These are phyloP conservation scores for Cinclus mexicanus DNA, from an alignment of 2,113 vertebrate species.

Conservation along the genomic window DNA sequence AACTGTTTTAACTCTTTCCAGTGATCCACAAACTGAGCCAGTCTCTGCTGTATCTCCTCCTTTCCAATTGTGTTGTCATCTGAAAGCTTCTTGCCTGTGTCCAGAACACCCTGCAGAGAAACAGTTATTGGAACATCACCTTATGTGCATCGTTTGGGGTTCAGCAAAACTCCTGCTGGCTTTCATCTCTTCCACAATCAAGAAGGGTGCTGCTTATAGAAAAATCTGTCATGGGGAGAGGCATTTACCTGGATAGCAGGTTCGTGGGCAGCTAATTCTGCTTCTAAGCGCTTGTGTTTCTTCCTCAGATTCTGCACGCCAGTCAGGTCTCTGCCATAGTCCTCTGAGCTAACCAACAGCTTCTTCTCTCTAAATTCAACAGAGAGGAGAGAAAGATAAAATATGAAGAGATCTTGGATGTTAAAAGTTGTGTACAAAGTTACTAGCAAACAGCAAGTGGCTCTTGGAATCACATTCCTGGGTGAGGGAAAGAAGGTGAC, in stretches of 20 bases:
- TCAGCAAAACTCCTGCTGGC: background rate
- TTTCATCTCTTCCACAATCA: background rate
- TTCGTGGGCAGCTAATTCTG: constrained; percentile 93
- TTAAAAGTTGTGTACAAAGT: background rate
- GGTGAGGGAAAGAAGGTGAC: background rate
- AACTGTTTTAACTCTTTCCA: constrained; percentile 95
- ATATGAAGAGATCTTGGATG: background rate
- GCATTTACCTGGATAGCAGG: constrained; percentile 90
- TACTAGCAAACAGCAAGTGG: background rate
- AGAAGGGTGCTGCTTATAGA: background rate
- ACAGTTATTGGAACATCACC: background rate
- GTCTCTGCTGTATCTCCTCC: constrained; percentile 96
- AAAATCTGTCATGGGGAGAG: background rate
- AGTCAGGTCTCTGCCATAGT: constrained; percentile 95
- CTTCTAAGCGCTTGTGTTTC: constrained; percentile 96
- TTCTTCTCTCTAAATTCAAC: constrained; percentile 88
- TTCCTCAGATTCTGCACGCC: constrained; percentile 98
- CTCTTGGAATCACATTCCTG: background rate
- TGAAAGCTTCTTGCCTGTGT: constrained; percentile 93
- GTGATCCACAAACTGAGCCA: constrained; percentile 95
- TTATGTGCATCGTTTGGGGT: background rate
- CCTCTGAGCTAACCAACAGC: constrained; percentile 94
- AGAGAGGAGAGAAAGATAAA: background rate
- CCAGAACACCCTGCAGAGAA: constrained; percentile 87
- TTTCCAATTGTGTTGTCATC: constrained; percentile 98